Evolutionary conservation across 2,888 invertebrate genomes (phyloP), one percentile per base, ranked within the genome.

Genomic region (Aporophyla lueneburgensis): DNA sequence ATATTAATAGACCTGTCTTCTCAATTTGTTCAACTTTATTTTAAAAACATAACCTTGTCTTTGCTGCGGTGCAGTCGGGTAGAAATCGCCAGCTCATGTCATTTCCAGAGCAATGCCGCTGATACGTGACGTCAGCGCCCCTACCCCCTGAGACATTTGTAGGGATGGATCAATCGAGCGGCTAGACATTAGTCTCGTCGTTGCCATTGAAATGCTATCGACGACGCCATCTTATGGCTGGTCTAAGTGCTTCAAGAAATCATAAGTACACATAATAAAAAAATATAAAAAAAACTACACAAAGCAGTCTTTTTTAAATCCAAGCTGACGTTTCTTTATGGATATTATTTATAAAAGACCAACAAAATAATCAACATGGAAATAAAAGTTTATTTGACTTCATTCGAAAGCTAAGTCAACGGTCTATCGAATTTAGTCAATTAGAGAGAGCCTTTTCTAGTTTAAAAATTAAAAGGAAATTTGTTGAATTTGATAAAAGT

Each of bases 121-220:
- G 74, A 63, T 54, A 58, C 33, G 68, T 74, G 76, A 74, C 84
- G 76, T 84, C 84, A 80, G 54, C 70, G 27, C 73, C 70, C 54
- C 74, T 51, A 71, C 76, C 76, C 76, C 74, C 61, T 70, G 54
- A 71, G 69, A 69, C 62, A 33, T 67, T 61, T 51, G 62, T 69
- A 27, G 71, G 71, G 73, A 82, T 71, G 68, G 83, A 83, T 80
- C 86, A 80, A 83, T 80, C 49, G 71, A 43, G 62, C 40, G 80
- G 70, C 86, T 66, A 76, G 82, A 86, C 84, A 73, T 59, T 66
- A 59, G 84, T 83, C 84, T 80, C 74, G 80, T 62, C 83, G 61
- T 66, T 68, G 33, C 77, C 73, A 69, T 68, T 69, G 46, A 69
- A 65, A 65, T 56, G 54, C 62, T 77, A 71, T 72, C 27, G n/a